Base-by-base conservation (phyloP, 2,113 vertebrate genomes). In the Mus spicilegus region DNA sequence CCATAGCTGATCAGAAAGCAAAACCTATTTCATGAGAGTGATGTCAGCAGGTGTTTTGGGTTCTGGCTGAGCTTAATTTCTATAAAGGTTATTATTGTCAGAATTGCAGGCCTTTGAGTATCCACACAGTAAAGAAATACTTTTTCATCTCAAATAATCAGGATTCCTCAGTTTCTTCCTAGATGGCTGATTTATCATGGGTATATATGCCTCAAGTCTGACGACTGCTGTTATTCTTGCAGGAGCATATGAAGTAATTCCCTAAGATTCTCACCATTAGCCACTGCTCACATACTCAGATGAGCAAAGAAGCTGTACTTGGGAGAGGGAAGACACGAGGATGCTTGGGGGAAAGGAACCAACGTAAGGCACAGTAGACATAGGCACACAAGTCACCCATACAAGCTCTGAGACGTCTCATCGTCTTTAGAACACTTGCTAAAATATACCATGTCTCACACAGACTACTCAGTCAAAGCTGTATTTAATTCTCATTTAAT, bases 311-410 rank as follows among this genome's bases (percentile, higher is more conserved):
- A 93, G 88, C 54, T 91, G 22, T 0, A 26, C 87, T 51, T 56
- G 77, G 73, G 63, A 39, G n/a, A 94, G n/a, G 51, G 46, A 95
- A 94, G 90, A 89, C 19, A 86, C 54, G 42, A 81, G 72, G 56
- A 67, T n/a, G 84, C 61, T 51, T 39, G 75, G 87, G 58, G 42
- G 36, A 19, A 89, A 73, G 65, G n/a, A 65, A 56, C 30, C 92
- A 70, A 85, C 20, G 22, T 94, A 78, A 90, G 73, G 73, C 3
- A 89, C 3, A 96, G 56, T 51, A 39, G 63, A 28, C 12, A 78
- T 6, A 36, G 30, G 69, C 78, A 85, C 30, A 36, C 5, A 33
- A 90, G 78, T 39, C 30, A 39, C 26, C 75, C 78, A 85, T 30
- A 39, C 3, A 39, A 90, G 67, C 54, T 67, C 11, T 6, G 13